These are phyloP conservation scores for Synodontis membranacea DNA, from an alignment of 2,113 vertebrate species.

Conservation along the genomic window DNA sequence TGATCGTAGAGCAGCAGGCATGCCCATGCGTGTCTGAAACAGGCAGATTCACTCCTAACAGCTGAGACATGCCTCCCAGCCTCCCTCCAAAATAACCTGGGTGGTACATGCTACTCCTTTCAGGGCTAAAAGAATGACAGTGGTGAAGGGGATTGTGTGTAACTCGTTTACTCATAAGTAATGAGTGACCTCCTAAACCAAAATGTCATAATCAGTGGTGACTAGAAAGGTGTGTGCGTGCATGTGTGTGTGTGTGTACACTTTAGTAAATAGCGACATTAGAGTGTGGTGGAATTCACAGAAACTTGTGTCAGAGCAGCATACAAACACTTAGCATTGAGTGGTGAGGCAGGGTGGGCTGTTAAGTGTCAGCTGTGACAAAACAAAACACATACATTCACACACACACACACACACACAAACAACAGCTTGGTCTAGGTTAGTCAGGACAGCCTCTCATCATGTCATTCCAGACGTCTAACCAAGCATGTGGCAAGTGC, in stretches of 20 bases:
- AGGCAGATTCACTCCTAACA: constrained; percentile 47
- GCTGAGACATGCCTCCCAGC: constrained; percentile 47
- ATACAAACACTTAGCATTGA: constrained; percentile 12
- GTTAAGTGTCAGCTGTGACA: constrained; percentile 25
- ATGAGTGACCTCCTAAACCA: constrained; percentile 36
- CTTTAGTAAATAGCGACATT: not conserved
- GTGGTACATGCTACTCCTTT: constrained; percentile 4
- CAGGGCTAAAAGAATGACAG: constrained; percentile 33
- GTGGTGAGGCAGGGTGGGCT: constrained; percentile 10
- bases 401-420: constrained; percentile 6
- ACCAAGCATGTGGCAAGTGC: constrained; percentile 42
- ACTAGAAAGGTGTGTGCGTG: constrained; percentile 16
- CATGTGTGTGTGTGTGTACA: not conserved
- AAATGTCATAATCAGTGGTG: not conserved
- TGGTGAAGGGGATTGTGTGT: constrained; percentile 24
- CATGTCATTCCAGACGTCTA: constrained; percentile 36
- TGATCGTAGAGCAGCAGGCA: constrained; percentile 49
- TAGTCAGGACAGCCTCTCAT: constrained; percentile 28
- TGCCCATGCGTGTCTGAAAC: constrained; percentile 50
- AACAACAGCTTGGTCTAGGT: not conserved
- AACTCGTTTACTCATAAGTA: constrained; percentile 28
- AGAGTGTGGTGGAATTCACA: constrained; percentile 7
- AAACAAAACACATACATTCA: constrained; percentile 15
- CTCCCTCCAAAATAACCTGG: constrained; percentile 46
- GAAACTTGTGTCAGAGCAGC: constrained; percentile 18